Evolutionary conservation across 2,113 vertebrate genomes (phyloP).

Genomic region (Lathamus discolor): DNA sequence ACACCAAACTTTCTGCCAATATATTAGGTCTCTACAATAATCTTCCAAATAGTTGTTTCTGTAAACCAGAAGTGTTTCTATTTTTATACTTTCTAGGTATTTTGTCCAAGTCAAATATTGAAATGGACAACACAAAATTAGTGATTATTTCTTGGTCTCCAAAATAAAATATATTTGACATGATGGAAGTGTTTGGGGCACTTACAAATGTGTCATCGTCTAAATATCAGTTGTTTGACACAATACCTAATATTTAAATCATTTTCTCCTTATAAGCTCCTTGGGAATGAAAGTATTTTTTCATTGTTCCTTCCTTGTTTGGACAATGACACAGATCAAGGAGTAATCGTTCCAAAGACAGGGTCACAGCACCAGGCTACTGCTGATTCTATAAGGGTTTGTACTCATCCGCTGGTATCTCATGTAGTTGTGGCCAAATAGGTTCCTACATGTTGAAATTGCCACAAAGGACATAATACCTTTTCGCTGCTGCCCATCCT

Average conservation of each 20-base stretch:
- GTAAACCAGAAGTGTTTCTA: background rate
- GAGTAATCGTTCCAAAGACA: background rate
- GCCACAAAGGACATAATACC: background rate
- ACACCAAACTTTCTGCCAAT: background rate
- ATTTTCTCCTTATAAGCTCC: background rate
- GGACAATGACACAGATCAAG: background rate
- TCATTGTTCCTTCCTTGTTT: background rate
- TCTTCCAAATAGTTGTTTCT: background rate
- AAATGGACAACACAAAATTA: background rate
- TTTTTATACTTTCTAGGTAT: background rate
- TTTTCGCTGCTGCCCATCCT: background rate
- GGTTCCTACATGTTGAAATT: background rate
- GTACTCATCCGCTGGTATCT: background rate
- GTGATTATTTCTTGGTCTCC: background rate
- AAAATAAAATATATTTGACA: background rate
- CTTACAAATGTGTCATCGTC: background rate
- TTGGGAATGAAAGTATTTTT: background rate
- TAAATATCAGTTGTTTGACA: background rate
- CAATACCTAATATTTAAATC: background rate
- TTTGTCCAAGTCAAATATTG: conserved; percentile 12
- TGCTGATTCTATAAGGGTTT: background rate
- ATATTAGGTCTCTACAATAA: background rate
- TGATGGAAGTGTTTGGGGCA: background rate
- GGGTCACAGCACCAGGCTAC: background rate
- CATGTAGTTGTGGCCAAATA: background rate